Conservation (phyloP, 2,797 vertebrate genomes). For the Sebastes taczanowskii region DNA sequence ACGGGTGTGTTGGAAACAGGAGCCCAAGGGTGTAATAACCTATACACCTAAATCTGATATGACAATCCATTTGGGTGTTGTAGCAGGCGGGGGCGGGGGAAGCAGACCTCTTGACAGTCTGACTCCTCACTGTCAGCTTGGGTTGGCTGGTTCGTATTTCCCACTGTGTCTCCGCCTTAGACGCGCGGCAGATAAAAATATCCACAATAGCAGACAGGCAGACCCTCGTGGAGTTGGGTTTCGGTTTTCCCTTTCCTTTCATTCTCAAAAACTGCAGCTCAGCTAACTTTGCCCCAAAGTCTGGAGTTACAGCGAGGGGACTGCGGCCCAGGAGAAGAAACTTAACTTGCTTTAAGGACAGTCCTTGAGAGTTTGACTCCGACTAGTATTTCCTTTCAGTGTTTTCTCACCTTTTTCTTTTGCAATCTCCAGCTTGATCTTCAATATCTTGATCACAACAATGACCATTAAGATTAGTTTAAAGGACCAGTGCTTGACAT, state of each 20-base stretch:
- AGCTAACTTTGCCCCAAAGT: conserved; percentile 77
- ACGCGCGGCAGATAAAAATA: conserved; percentile 83
- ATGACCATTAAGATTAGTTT: neutral
- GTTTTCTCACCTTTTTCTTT: neutral
- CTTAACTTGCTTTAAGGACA: conserved; percentile 68
- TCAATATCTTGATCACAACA: neutral
- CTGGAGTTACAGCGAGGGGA: conserved; percentile 74
- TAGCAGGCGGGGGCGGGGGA: conserved; percentile 69
- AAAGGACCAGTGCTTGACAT: too few relatives aligned
- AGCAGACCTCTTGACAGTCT: conserved; percentile 80
- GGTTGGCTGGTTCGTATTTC: conserved; percentile 84
- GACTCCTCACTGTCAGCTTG: conserved; percentile 83
- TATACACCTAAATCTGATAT: conserved; percentile 89
- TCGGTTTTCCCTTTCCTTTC: conserved; percentile 80
- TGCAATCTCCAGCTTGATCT: neutral
- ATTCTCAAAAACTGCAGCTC: conserved; percentile 84
- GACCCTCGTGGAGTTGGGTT: conserved; percentile 80
- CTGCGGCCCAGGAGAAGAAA: conserved; percentile 58
- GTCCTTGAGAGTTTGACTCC: conserved; percentile 70
- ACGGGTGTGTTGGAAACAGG: conserved; percentile 79
- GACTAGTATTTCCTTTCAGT: conserved; percentile 6
- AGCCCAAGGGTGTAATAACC: conserved; percentile 90
- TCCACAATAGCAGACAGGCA: conserved; percentile 85
- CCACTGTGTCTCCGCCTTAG: conserved; percentile 80
- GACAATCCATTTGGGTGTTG: conserved; percentile 88